Base-by-base conservation (phyloP, 2,797 vertebrate species). In the Anniella stebbinsi region DNA sequence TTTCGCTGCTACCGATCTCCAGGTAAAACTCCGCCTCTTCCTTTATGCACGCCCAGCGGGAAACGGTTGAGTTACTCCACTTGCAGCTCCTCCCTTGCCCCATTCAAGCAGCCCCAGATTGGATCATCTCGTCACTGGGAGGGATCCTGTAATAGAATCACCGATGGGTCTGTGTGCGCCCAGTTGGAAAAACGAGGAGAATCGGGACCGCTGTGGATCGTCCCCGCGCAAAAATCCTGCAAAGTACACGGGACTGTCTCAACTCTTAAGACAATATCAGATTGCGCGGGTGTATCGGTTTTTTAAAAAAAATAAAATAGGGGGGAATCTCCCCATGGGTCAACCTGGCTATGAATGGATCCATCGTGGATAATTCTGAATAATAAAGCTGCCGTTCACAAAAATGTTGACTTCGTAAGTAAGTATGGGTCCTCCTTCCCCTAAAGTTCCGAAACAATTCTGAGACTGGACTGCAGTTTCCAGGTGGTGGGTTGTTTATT, bases 21-120 rank as follows among this genome's bases (percentile, higher is more conserved):
- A 87, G 76, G 89, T 86, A 36, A 38, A 7, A 36, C 70, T 30
- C 89, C 82, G 63, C 88, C 70, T 51, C 23, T 81, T 38, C 3
- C 63, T 9, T 25, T 3, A 36, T 10, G n/a, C 77, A 28, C 17
- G 57, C 60, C 30, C 11, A 5, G 57, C 12, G 21, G 12, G 23
- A 33, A 21, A 30, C 30, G 28, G 33, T n/a, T 57, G 45, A 38
- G n/a, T 51, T 15, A 1, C 54, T 41, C 70, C 2, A 2, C 33
- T 41, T 36, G 45, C 7, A 2, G 10, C 87, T 33, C 36, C 8
- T 12, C 18, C 21, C 33, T 12, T 41, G 11, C 28, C 7, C 86
- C n/a, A 28, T 38, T 33, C 83, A 11, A 8, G 9, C 23, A 17
- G 33, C 7, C 63, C 6, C 21, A 1, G 17, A 51, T 63, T 33